Conservation (phyloP, 2,113 vertebrate genomes). For the Casuarius casuarius region DNA sequence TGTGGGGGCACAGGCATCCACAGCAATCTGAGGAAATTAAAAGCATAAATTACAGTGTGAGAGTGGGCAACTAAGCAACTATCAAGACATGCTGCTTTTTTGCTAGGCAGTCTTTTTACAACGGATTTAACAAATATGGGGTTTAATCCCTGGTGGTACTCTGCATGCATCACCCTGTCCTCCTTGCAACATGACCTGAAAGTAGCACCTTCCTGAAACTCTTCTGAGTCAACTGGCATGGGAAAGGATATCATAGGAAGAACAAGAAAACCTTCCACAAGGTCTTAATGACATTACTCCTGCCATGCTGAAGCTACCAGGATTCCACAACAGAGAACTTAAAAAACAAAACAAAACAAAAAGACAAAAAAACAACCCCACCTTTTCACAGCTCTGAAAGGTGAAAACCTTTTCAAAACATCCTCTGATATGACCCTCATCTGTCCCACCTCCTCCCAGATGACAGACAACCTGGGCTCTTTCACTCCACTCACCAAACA, state of each 20-base stretch:
- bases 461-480: not conserved
- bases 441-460: not conserved
- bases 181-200: not conserved
- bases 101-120: not conserved
- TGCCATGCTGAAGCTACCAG: not conserved
- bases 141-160: not conserved
- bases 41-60: slow-evolving; percentile 19
- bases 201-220: not conserved
- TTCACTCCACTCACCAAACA: not conserved
- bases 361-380: too few relatives aligned
- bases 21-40: slow-evolving; percentile 26
- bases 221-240: not conserved
- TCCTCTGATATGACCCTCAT: not conserved
- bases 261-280: not conserved
- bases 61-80: not conserved
- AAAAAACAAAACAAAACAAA: not conserved
- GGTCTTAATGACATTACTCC: not conserved
- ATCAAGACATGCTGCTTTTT: not conserved
- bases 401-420: not conserved
- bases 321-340: not conserved
- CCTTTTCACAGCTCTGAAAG: not conserved
- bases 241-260: not conserved
- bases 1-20: not conserved
- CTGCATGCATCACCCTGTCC: not conserved
- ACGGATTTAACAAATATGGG: not conserved